Base-by-base conservation (phyloP, 2,888 invertebrate species). In the Oligia fasciuncula region DNA sequence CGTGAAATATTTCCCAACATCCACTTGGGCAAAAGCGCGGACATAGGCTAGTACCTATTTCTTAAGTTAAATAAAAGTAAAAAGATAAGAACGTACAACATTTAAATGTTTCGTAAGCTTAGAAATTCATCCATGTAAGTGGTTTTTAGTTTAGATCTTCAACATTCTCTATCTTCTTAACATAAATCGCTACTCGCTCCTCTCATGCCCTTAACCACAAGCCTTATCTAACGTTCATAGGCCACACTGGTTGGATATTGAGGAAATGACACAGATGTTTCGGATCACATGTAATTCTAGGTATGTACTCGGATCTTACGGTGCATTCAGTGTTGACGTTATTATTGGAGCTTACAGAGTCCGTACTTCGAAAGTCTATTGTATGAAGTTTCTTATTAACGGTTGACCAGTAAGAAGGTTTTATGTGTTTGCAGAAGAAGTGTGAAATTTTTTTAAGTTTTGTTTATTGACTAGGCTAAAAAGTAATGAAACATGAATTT, bases 241-340 rank as follows among this genome's bases (percentile, higher is more conserved):
- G 95, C 95, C 92, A 92, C 92, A 91, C 92, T 93, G 93, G 93
- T 94, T 94, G 93, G 94, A 94, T 96, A 95, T 96, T 96, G 96
- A 96, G 96, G 96, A 96, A 96, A 96, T 95, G 95, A 95, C 95
- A 95, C 94, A 95, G 94, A 95, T 95, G 95, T 94, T 95, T 95
- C 92, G 93, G 93, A 94, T 94, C 94, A 94, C 94, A 94, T 95
- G 91, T 93, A 93, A 93, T 93, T 93, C 92, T 92, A 93, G 90
- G 91, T 91, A 92, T 85, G 89, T 85, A 81, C 80, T 80, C 77
- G 76, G 74, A 80, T 85, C 88, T 87, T 86, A 87, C 74, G 80
- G 78, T 87, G 79, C 83, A 84, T 81, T 81, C 84, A 78, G 63
- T 83, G 63, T 70, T 72, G 76, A 74, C 76, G 79, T 73, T 84